Percentiles rank a stretch among this genome's conserved stretches.
Evolutionary conservation across 2,113 vertebrate species (phyloP).

Genomic region (Oreochromis aureus): DNA sequence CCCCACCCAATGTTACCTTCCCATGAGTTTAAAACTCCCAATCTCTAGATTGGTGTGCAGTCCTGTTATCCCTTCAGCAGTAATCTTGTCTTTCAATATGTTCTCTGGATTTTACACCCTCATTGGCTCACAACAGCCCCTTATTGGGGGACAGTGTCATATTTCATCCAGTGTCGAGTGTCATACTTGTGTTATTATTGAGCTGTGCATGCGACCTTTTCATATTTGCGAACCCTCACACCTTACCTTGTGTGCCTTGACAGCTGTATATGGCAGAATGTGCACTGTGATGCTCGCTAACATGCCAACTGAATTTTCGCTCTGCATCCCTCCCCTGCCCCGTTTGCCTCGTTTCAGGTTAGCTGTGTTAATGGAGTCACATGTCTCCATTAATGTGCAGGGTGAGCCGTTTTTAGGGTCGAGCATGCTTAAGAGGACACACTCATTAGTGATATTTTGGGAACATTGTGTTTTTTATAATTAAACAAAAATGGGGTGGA

Average conservation of each 20-base stretch:
- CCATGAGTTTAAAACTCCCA: not conserved
- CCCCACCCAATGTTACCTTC: not conserved
- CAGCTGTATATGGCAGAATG: not conserved
- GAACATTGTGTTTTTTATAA: conserved; percentile 44
- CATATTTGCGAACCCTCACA: conserved; percentile 22
- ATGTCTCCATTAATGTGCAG: conserved; percentile 32
- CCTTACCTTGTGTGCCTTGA: conserved; percentile 1
- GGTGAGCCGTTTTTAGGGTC: conserved; percentile 1
- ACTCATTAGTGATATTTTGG: conserved; percentile 41
- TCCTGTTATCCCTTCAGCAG: not conserved
- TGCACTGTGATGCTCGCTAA: conserved; percentile 17
- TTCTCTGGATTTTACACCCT: not conserved
- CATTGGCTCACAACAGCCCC: not conserved
- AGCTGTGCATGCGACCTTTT: conserved; percentile 29
- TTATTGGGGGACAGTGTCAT: conserved; percentile 26
- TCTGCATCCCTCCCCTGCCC: not conserved
- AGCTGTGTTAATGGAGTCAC: conserved; percentile 48
- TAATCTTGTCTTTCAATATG: not conserved
- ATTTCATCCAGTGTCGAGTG: not conserved
- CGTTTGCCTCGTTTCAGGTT: not conserved
- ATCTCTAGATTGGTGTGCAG: not conserved
- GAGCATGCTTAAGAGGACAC: conserved; percentile 24
- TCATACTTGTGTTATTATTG: conserved; percentile 35
- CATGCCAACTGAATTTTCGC: not conserved
- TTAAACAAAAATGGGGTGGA: conserved; percentile 14